Evolutionary conservation across 1,140 invertebrate species (phyloP).

Genomic region (Rhynchophorus ferrugineus): DNA sequence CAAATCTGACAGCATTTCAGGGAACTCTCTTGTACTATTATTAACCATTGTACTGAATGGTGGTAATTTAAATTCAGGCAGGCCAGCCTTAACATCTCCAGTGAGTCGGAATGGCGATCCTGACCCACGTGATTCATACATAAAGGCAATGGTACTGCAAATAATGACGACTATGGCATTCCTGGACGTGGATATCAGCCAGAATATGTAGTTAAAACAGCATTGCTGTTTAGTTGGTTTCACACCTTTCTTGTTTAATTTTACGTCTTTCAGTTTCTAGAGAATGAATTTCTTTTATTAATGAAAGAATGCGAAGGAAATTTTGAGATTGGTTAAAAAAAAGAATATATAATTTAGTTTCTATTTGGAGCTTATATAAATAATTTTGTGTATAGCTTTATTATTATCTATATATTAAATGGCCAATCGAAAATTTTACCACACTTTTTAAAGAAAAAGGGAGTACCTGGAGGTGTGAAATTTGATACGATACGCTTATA

Average conservation of each 20-base stretch:
- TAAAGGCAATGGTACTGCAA: slow-evolving; percentile 52
- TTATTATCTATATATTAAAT: no score
- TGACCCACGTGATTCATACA: slow-evolving; percentile 38
- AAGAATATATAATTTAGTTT: no score
- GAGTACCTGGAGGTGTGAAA: no score
- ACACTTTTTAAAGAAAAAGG: no score
- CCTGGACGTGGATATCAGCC: slow-evolving; percentile 68
- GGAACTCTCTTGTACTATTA: slow-evolving; percentile 43
- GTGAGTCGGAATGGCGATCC: slow-evolving; percentile 57
- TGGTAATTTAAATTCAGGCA: slow-evolving; percentile 52
- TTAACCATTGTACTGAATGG: slow-evolving; percentile 52
- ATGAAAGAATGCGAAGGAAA: no score
- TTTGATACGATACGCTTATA: no score
- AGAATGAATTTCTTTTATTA: no score
- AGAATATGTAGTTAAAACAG: slow-evolving; percentile 50
- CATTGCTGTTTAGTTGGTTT: slow-evolving; percentile 39
- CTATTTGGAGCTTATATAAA: no score
- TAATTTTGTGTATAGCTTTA: no score
- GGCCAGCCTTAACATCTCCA: slow-evolving; percentile 53
- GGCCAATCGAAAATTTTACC: no score
- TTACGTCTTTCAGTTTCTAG: slow-evolving; percentile 58
- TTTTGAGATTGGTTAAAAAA: no score
- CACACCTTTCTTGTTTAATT: slow-evolving; percentile 21
- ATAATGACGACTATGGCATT: slow-evolving; percentile 70
- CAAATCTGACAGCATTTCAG: slow-evolving; percentile 50